A percentile compares a stretch with the other conserved stretches of the same genome.
Conservation (phyloP, 2,113 vertebrate species). For the Benitochromis conjunctus region DNA sequence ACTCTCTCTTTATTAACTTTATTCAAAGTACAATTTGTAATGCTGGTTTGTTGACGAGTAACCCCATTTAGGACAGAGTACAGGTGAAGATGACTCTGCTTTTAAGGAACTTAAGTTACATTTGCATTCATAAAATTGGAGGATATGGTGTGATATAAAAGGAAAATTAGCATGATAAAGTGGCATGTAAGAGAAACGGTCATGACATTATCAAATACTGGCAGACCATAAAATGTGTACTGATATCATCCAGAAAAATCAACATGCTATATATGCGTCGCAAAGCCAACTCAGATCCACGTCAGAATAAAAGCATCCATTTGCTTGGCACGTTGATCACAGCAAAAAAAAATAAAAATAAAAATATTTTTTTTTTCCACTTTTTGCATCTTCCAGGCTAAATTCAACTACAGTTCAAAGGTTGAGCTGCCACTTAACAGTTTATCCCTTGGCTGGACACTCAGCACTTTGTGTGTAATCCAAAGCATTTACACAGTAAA, state of each 20-base stretch:
- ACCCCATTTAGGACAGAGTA: no score
- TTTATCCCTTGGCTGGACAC: not conserved
- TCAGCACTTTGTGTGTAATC: not conserved
- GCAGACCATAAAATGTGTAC: not conserved
- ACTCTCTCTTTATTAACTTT: not conserved
- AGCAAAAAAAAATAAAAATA: no score
- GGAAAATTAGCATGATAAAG: not conserved
- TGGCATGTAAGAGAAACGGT: not conserved
- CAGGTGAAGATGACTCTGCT: not conserved
- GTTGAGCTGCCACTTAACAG: not conserved
- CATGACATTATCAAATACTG: not conserved
- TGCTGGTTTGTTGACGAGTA: not conserved
- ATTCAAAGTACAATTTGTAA: not conserved
- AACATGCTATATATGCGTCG: not conserved
- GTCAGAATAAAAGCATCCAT: not conserved
- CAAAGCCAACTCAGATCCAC: not conserved
- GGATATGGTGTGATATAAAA: not conserved
- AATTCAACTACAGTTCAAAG: not conserved
- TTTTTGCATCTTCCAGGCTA: not conserved
- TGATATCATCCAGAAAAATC: not conserved
- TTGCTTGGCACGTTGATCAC: not conserved
- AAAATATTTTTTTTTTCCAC: no score
- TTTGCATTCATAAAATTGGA: not conserved
- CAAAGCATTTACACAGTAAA: not conserved
- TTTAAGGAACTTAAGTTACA: not conserved